These are phyloP conservation scores for Brachionus sp. DNA, from an alignment of 1,140 invertebrate genomes.

Conservation along the genomic window DNA sequence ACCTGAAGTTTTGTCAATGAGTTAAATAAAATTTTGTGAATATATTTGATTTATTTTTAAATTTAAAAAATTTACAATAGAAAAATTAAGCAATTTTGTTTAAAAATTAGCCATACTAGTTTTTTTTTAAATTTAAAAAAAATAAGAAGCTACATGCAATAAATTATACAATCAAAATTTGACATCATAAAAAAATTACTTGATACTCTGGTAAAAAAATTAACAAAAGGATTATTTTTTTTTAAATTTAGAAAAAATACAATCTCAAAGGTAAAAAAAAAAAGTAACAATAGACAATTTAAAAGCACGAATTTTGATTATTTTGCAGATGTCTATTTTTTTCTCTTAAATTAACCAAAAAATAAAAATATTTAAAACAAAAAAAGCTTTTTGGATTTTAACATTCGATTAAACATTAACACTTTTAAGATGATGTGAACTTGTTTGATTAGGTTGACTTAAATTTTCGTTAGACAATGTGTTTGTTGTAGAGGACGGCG, in stretches of 20 bases:
- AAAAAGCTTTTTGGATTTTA: background rate
- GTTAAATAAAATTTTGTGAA: too few relatives aligned
- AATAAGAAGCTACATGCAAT: background rate
- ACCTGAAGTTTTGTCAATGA: too few relatives aligned
- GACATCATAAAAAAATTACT: background rate
- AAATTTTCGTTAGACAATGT: slow-evolving; percentile 22
- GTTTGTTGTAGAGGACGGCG: slow-evolving; percentile 15
- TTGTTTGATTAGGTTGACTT: background rate
- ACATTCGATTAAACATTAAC: background rate
- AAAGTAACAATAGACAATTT: background rate
- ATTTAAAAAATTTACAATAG: background rate
- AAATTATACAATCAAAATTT: slow-evolving; percentile 1
- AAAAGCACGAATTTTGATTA: background rate
- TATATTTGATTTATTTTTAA: background rate
- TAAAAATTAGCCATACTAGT: background rate
- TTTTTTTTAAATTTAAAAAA: too few relatives aligned
- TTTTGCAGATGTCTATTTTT: background rate
- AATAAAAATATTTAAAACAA: background rate
- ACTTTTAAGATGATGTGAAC: slow-evolving; percentile 9
- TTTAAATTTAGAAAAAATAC: background rate
- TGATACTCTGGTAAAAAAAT: background rate
- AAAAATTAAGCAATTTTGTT: background rate
- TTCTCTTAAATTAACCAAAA: background rate
- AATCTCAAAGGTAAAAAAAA: background rate
- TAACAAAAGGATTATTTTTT: background rate